Percentiles rank a stretch among this genome's conserved stretches.
phyloP scores from a whole-genome alignment of 30 jellyfish, hydroid and myxozoan genomes.

The Chironex yamaguchii region DNA sequence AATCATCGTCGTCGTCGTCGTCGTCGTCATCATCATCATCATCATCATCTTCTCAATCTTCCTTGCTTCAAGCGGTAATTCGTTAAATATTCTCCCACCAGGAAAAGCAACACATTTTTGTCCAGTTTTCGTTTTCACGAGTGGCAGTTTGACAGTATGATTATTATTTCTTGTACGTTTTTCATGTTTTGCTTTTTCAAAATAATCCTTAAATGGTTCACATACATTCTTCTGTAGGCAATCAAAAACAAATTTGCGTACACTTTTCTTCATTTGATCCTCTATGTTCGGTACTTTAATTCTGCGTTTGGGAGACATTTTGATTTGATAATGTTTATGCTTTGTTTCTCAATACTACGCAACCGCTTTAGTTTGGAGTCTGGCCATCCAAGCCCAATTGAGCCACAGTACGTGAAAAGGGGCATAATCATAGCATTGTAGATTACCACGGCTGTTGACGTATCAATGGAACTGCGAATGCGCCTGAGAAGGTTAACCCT shows the following conservation, averaged over 20 bases:
- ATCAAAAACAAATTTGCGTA: slow-evolving; percentile 25
- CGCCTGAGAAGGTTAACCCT: slow-evolving; percentile 50
- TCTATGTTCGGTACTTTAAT: slow-evolving; percentile 42
- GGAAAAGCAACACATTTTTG: not conserved
- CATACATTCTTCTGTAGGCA: slow-evolving; percentile 53
- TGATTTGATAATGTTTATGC: slow-evolving; percentile 34
- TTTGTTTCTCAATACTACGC: slow-evolving; percentile 27
- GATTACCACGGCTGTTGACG: slow-evolving; percentile 35
- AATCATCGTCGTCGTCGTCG: no score
- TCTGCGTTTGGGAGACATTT: slow-evolving; percentile 45
- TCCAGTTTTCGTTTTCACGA: no score
- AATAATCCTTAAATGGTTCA: slow-evolving; percentile 35
- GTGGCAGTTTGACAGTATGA: no score
- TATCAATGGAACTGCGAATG: slow-evolving; percentile 37
- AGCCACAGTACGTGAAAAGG: slow-evolving; percentile 26
- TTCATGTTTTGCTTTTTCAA: slow-evolving; percentile 9
- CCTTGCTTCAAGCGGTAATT: not conserved
- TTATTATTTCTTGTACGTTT: not conserved
- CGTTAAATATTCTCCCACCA: not conserved
- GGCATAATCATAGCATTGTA: slow-evolving; percentile 42
- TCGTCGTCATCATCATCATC: no score
- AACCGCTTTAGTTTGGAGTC: slow-evolving; percentile 34
- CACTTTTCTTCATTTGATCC: slow-evolving; percentile 46
- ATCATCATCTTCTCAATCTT: not conserved
- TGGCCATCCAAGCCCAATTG: slow-evolving; percentile 62